These are phyloP conservation scores for Patiria pectinifera DNA, from an alignment of 53 echinoderm and acorn worm species.

Conservation along the genomic window DNA sequence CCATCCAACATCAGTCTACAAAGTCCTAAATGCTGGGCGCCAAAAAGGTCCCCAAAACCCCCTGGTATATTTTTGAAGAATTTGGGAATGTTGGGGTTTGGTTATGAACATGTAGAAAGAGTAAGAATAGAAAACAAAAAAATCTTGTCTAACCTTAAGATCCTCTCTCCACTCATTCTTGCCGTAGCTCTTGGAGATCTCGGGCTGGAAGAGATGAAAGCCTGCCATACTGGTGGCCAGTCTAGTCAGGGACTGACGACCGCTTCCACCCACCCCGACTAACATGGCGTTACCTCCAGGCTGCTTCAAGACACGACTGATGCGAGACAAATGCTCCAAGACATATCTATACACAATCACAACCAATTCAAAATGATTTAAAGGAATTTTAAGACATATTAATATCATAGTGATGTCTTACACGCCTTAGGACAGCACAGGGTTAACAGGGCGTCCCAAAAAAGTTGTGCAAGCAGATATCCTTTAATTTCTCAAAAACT, in stretches of 20 bases:
- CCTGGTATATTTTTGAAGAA: too few relatives aligned
- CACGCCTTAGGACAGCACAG: too few relatives aligned
- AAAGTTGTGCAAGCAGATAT: too few relatives aligned
- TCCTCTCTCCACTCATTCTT: conserved; percentile 98
- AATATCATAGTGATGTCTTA: background rate
- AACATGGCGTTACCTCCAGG: conserved; percentile 98
- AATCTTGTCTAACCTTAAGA: conserved; percentile 74
- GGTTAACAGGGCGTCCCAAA: too few relatives aligned
- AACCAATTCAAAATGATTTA: background rate
- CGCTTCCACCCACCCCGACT: conserved; percentile 98
- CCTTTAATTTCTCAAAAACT: too few relatives aligned
- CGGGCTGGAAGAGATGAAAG: conserved; percentile 94
- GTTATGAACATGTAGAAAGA: too few relatives aligned
- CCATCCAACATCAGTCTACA: too few relatives aligned
- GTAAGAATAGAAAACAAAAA: background rate
- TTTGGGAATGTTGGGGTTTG: too few relatives aligned
- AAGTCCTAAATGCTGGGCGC: too few relatives aligned
- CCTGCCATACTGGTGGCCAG: conserved; percentile 94
- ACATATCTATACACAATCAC: conserved; percentile 77
- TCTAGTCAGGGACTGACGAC: conserved; percentile 93
- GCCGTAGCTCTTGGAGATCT: conserved; percentile 99
- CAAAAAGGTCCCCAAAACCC: too few relatives aligned
- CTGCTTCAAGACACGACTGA: conserved; percentile 98
- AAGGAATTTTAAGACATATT: too few relatives aligned
- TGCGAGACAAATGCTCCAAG: conserved; percentile 96